Conservation (phyloP, 2,797 vertebrate genomes). For the Platyrinchus mystaceus region DNA sequence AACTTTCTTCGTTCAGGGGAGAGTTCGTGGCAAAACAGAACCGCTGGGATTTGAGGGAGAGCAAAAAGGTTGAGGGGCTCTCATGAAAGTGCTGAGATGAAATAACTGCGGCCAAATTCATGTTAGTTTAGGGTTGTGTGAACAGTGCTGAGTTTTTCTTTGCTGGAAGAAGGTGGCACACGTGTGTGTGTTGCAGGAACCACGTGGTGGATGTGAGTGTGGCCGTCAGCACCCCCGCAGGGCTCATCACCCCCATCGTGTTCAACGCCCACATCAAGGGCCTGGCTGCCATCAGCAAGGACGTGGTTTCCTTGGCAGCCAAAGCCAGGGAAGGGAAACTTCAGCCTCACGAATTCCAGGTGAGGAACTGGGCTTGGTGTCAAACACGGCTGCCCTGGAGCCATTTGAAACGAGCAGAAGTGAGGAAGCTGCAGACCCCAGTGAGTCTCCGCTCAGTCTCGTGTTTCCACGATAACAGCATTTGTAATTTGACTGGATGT, state of each 20-base stretch:
- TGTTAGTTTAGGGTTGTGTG: neutral
- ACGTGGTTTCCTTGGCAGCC: constrained; percentile 85
- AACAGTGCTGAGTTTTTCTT: accelerated
- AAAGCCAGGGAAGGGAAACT: constrained; percentile 95
- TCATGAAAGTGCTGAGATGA: neutral
- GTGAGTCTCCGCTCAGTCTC: neutral
- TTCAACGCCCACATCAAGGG: constrained; percentile 96
- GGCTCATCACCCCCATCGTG: constrained; percentile 97
- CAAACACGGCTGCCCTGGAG: neutral
- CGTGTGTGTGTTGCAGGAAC: constrained; percentile 80
- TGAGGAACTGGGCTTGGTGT: neutral
- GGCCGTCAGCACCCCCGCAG: constrained; percentile 91
- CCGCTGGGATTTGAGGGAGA: neutral
- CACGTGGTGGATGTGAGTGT: constrained; percentile 94
- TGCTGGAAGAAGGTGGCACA: neutral
- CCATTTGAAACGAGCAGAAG: neutral
- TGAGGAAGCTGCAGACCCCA: neutral
- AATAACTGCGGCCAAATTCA: neutral
- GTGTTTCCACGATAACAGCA: neutral
- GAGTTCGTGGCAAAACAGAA: neutral
- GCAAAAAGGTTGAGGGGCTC: neutral
- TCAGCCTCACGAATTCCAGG: constrained; percentile 97
- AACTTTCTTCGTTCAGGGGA: neutral
- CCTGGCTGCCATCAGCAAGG: constrained; percentile 86
- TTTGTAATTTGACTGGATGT: neutral